Evolutionary conservation across 1,140 invertebrate species (phyloP).

Genomic region (Megalonaias nervosa): DNA sequence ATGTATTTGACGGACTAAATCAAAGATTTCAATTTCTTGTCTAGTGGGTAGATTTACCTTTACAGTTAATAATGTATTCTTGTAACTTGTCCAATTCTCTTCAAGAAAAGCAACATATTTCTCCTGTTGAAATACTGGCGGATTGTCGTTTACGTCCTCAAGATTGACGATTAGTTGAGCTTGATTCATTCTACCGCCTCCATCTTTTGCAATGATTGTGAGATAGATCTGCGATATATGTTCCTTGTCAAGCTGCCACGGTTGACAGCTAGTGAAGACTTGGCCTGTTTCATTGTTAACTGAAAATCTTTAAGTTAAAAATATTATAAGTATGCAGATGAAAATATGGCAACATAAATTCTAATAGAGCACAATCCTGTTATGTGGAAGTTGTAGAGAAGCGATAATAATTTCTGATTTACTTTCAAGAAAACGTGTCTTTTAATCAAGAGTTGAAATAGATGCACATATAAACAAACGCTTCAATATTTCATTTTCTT

Average conservation of each 20-base stretch:
- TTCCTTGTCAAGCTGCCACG: slow-evolving; percentile 9
- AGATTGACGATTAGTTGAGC: neutral
- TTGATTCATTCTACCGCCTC: neutral
- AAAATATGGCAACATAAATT: no score
- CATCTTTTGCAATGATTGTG: slow-evolving; percentile 12
- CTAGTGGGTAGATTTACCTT: neutral
- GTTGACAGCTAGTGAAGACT: neutral
- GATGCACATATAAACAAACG: no score
- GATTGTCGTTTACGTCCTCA: slow-evolving; percentile 19
- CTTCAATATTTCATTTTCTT: no score
- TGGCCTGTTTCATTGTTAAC: slow-evolving; percentile 4
- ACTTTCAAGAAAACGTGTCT: no score
- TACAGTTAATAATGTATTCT: neutral
- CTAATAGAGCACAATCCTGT: no score
- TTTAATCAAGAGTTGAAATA: no score
- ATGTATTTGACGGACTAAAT: neutral
- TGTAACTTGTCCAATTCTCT: slow-evolving; percentile 4
- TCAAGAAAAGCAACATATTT: neutral
- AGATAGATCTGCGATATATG: slow-evolving; percentile 1
- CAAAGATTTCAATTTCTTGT: neutral
- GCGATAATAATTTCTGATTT: no score
- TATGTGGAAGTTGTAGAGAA: no score
- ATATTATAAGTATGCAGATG: no score
- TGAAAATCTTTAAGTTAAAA: slow-evolving; percentile 8
- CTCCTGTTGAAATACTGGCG: neutral